phyloP scores from a whole-genome alignment of 2,888 invertebrate species.

The Pecten maximus region DNA sequence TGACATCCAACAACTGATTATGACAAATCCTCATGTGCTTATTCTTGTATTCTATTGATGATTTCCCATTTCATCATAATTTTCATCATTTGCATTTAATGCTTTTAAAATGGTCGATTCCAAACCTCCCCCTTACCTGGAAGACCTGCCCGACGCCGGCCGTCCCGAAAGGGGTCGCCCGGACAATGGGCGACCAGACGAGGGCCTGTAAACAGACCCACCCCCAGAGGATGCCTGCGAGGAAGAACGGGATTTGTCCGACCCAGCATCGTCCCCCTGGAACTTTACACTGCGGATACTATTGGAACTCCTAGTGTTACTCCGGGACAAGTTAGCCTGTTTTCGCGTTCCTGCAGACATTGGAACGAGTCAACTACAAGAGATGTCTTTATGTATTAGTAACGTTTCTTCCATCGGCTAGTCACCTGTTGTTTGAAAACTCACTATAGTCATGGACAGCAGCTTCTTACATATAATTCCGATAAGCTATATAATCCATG shows the following conservation, averaged over 20 bases:
- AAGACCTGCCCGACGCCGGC: constrained; percentile 33
- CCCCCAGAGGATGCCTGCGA: constrained; percentile 44
- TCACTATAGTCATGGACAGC: background rate
- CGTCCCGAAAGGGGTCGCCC: constrained; percentile 40
- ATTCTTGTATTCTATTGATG: no score
- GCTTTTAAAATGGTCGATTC: background rate
- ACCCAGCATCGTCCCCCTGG: constrained; percentile 47
- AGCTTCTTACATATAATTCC: background rate
- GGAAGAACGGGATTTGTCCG: constrained; percentile 51
- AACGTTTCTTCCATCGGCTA: background rate
- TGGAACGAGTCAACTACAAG: background rate
- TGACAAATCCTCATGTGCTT: no score
- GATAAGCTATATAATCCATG: background rate
- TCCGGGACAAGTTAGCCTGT: constrained; percentile 43
- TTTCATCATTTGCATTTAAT: no score
- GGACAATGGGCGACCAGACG: constrained; percentile 49
- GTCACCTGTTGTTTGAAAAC: background rate
- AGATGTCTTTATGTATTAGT: background rate
- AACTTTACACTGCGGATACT: constrained; percentile 53
- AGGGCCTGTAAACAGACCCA: constrained; percentile 47
- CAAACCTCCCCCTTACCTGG: background rate
- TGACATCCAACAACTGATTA: no score
- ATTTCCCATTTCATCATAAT: no score
- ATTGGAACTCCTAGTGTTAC: constrained; percentile 42
- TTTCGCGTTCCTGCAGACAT: constrained; percentile 51